These are phyloP conservation scores for Triops longicaudatus DNA, from an alignment of 1,140 invertebrate genomes.

Conservation along the genomic window DNA sequence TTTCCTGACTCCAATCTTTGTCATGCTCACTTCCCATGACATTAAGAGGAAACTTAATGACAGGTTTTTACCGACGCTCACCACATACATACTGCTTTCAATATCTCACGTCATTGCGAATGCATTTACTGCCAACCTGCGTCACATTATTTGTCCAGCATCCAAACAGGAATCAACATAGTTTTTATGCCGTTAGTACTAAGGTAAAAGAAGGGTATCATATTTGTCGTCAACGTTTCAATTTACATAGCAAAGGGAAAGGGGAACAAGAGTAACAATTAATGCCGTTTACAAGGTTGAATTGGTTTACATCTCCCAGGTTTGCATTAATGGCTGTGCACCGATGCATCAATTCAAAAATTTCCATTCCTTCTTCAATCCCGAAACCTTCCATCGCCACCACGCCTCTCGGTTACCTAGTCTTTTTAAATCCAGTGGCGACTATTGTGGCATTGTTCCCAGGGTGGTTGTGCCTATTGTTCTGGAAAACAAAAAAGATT, in stretches of 20 bases:
- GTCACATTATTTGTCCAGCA: too few relatives aligned
- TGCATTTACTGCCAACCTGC: too few relatives aligned
- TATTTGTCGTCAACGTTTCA: background rate
- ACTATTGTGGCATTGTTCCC: slow-evolving; percentile 8
- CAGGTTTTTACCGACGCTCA: background rate
- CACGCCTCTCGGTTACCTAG: background rate
- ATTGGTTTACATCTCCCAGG: background rate
- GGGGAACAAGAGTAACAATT: background rate
- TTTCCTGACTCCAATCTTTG: background rate
- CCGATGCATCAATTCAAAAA: slow-evolving; percentile 10
- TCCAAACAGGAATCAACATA: too few relatives aligned
- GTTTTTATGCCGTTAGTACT: too few relatives aligned
- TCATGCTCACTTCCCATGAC: background rate
- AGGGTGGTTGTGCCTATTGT: slow-evolving; percentile 3
- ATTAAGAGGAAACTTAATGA: background rate
- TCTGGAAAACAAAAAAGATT: slow-evolving; percentile 8
- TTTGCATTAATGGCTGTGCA: background rate
- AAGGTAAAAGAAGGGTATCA: background rate
- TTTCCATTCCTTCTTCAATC: background rate
- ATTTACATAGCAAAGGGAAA: background rate
- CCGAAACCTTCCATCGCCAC: background rate
- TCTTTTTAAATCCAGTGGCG: background rate
- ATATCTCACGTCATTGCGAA: too few relatives aligned
- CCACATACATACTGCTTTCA: too few relatives aligned
- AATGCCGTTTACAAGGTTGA: slow-evolving; percentile 7